Conservation (phyloP, 37 sponge, comb jelly and placozoan genomes). For the Theonella swinhoei region DNA sequence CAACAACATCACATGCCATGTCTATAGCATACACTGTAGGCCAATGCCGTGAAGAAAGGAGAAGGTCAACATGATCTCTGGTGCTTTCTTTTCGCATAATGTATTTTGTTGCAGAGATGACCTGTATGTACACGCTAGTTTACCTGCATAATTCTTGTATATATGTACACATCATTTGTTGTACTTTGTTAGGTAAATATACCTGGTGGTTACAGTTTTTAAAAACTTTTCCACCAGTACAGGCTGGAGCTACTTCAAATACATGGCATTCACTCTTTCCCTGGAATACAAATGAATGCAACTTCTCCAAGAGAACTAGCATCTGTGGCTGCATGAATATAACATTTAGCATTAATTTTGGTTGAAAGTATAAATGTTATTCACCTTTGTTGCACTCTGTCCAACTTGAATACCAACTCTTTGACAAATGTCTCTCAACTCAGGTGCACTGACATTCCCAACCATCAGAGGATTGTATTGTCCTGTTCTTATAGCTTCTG, state of each 20-base stretch:
- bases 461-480: neutral
- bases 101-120: conserved; percentile 18
- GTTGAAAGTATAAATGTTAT: neutral
- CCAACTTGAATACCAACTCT: neutral
- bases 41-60: conserved; percentile 5
- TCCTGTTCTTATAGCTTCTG: conserved; percentile 2
- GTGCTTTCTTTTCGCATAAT: conserved; percentile 29
- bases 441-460: neutral
- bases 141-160: neutral
- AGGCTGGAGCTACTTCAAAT: conserved; percentile 19
- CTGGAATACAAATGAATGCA: neutral
- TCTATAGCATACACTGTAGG: conserved; percentile 18
- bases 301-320: neutral
- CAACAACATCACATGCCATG: conserved; percentile 22
- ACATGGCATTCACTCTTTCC: conserved; percentile 25
- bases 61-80: conserved; percentile 30
- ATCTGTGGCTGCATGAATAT: conserved; percentile 12
- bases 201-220: conserved; percentile 28
- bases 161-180: neutral
- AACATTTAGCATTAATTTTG: neutral
- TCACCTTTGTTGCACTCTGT: neutral
- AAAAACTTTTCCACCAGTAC: conserved; percentile 21
- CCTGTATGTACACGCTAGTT: no score
- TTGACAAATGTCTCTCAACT: neutral
- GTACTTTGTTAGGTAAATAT: neutral